phyloP scores from a whole-genome alignment of 2,797 vertebrate genomes.

The Hipposideros larvatus region DNA sequence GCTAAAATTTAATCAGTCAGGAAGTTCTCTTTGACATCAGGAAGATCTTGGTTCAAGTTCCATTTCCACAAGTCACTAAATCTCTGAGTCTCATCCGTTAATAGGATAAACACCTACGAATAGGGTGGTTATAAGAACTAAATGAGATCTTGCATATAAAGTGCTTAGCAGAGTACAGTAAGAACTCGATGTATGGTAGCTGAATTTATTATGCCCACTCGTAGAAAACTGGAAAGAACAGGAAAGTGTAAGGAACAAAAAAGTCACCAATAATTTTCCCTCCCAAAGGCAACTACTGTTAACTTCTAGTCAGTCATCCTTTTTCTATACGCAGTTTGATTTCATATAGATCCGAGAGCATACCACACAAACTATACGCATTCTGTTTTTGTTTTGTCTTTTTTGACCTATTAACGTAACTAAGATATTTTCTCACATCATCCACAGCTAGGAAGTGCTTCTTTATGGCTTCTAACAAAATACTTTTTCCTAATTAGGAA shows the following conservation, averaged over 20 bases:
- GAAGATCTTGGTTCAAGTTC: slow-evolving; percentile 15
- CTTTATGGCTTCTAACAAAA: slow-evolving; percentile 36
- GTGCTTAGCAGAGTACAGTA: background rate
- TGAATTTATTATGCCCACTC: background rate
- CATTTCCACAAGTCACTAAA: background rate
- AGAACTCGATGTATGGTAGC: background rate
- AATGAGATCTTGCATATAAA: background rate
- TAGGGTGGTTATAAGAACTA: background rate
- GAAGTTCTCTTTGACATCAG: slow-evolving; percentile 13
- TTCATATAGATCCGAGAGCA: background rate
- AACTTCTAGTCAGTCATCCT: background rate
- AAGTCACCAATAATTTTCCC: background rate
- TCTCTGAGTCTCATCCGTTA: slow-evolving; percentile 17
- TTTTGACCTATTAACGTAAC: background rate
- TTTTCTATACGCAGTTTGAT: background rate
- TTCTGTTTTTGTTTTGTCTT: background rate
- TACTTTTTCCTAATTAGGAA: background rate
- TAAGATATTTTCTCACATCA: background rate
- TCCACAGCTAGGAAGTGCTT: background rate
- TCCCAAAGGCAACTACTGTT: background rate
- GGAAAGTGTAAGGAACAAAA: slow-evolving; percentile 6
- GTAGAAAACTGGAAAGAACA: background rate
- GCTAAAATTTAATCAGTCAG: slow-evolving; percentile 52
- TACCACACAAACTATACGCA: background rate
- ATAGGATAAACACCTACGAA: background rate